A percentile compares a stretch with the other conserved stretches of the same genome.
Evolutionary conservation across 2,888 invertebrate genomes (phyloP).

Genomic region (Ochropleura leucogaster): DNA sequence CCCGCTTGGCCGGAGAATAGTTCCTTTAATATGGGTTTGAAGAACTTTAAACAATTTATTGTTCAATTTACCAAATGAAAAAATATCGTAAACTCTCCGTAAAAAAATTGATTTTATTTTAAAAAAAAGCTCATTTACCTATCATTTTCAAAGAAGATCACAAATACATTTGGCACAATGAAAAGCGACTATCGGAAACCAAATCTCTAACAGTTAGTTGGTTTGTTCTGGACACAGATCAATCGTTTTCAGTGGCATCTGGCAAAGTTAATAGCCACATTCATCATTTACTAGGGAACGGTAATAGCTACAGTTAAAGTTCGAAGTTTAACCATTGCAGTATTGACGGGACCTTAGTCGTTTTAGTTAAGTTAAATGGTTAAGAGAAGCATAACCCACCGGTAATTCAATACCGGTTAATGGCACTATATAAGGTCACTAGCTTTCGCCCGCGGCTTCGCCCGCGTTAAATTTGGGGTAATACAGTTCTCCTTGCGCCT

Average conservation of each 20-base stretch:
- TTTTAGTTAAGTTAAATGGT: not conserved
- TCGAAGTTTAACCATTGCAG: not conserved
- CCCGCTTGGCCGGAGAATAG: no score
- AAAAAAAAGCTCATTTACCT: not conserved
- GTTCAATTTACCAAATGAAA: not conserved
- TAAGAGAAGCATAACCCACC: no score
- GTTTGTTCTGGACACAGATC: not conserved
- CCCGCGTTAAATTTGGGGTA: no score
- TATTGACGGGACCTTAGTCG: slow-evolving; percentile 15
- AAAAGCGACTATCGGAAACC: not conserved
- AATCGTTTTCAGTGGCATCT: slow-evolving; percentile 4
- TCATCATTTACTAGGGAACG: slow-evolving; percentile 25
- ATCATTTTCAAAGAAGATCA: not conserved
- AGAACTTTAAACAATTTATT: not conserved
- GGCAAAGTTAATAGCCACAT: not conserved
- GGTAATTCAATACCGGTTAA: not conserved
- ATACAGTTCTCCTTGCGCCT: no score
- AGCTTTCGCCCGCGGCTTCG: no score
- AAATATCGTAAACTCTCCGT: not conserved
- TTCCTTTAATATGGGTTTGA: no score
- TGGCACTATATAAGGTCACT: not conserved
- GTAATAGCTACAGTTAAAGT: slow-evolving; percentile 5
- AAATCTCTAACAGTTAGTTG: not conserved
- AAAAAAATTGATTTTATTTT: not conserved
- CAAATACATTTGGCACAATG: not conserved